These are phyloP conservation scores for Oegoconia quadripuncta DNA, from an alignment of 2,888 invertebrate species.

Conservation along the genomic window DNA sequence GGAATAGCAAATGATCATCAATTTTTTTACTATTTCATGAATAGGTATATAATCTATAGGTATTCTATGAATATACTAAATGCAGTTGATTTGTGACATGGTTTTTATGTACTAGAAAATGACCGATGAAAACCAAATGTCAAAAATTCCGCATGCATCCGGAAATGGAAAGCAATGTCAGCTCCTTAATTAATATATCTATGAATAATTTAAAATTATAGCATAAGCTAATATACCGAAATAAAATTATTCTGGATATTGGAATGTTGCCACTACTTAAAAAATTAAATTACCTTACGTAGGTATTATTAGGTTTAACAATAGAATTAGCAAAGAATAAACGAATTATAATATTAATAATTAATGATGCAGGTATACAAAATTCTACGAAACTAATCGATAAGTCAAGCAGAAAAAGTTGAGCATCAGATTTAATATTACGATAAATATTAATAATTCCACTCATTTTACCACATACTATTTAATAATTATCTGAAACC, in stretches of 20 bases:
- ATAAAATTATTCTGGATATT: conserved; percentile 32
- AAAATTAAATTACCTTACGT: conserved; percentile 28
- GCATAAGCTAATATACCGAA: conserved; percentile 42
- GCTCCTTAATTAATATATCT: conserved; percentile 36
- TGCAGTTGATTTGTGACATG: conserved; percentile 28
- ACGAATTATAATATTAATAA: conserved; percentile 41
- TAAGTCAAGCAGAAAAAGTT: conserved; percentile 62
- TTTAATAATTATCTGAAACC: conserved; percentile 64
- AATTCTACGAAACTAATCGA: conserved; percentile 47
- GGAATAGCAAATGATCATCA: no score
- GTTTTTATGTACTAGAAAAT: background rate
- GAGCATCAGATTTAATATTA: conserved; percentile 66
- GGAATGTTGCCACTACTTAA: conserved; percentile 45
- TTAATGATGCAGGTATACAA: no score
- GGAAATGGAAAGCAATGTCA: conserved; percentile 40
- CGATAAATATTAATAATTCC: conserved; percentile 32
- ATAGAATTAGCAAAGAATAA: conserved; percentile 53
- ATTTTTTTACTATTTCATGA: no score
- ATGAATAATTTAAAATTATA: conserved; percentile 29
- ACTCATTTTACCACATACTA: conserved; percentile 55
- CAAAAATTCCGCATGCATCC: conserved; percentile 45
- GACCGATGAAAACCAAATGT: conserved; percentile 14
- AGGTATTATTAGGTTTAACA: conserved; percentile 37
- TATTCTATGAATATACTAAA: conserved; percentile 22
- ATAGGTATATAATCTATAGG: conserved; percentile 25